These are phyloP conservation scores for Climacteris rufus DNA, from an alignment of 2,113 vertebrate genomes.

Conservation along the genomic window DNA sequence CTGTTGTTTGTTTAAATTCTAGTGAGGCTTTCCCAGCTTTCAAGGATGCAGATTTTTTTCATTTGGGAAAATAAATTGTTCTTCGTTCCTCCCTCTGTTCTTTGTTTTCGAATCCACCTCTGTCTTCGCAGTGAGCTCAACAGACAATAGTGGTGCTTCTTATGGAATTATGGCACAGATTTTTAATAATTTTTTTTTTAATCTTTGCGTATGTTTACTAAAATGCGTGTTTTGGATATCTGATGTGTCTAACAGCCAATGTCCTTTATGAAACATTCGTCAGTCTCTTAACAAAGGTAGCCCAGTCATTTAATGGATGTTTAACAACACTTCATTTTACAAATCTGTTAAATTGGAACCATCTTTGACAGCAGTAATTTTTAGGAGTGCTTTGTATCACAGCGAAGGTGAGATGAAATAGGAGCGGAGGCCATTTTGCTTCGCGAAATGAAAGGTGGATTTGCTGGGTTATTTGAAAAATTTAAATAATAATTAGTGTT, in stretches of 20 bases:
- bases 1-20: constrained; percentile 46
- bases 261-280: not conserved
- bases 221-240: not conserved
- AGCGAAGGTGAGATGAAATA: not conserved
- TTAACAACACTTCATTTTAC: not conserved
- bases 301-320: not conserved
- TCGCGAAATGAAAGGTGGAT: not conserved
- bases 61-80: not conserved
- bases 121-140: not conserved
- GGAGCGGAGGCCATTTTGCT: constrained; percentile 59
- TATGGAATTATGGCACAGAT: not conserved
- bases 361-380: not conserved
- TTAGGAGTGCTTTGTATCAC: not conserved
- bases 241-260: not conserved
- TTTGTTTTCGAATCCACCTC: constrained; percentile 6
- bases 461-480: not conserved
- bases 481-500: constrained; percentile 22
- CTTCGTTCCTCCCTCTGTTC: not conserved
- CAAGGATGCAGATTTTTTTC: not conserved
- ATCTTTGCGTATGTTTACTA: not conserved
- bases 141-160: not conserved
- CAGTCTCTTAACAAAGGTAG: not conserved
- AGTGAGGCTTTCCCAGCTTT: not conserved
- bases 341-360: not conserved
- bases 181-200: not conserved